Evolutionary conservation across 2,888 invertebrate species (phyloP), one percentile per base, ranked within the genome.

Genomic region (Apocheima hispidaria): DNA sequence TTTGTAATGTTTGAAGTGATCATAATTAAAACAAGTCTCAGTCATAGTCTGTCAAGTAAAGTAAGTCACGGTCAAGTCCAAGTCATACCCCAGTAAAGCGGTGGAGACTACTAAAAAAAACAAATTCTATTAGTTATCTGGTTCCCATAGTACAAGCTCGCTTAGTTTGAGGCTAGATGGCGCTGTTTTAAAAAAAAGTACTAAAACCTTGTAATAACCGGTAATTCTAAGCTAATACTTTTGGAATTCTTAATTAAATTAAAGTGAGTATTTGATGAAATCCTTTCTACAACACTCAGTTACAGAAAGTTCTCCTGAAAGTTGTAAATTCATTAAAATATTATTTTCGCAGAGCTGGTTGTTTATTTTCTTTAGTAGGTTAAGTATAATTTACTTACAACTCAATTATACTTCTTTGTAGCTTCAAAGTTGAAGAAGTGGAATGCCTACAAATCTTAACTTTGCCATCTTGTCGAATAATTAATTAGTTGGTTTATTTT

Each of bases 221-320:
- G n/a, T n/a, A n/a, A 16, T 4, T 7, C 9, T 12, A 20, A 1
- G 10, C 10, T 46, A 3, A 30, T 18, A 44, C 46, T 18, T 30
- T 20, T 30, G 6, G 51, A 10, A 40, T 48, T 2, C 18, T 38
- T 50, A 50, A 16, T 26, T 50, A 0, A 30, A 55, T 49, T 35
- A 20, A 43, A n/a, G 36, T 30, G 20, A 51, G 58, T 69, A 65
- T 64, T 62, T 65, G 23, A 40, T 46, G 51, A 40, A 36, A 62
- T 41, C 41, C 36, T 33, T 49, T 16, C 41, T 20, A 57, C 40
- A 48, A 53, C 40, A 43, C 50, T n/a, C 21, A 59, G 43, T 43
- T 49, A 14, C 7, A 18, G 43, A 55, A 46, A 43, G 28, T 60
- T 28, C 41, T 33, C 26, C n/a, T 20, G 20, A 40, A 54, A 55